A percentile compares a stretch with the other conserved stretches of the same genome.
These are phyloP conservation scores for Ispidina picta DNA, from an alignment of 2,797 vertebrate genomes.

Conservation along the genomic window DNA sequence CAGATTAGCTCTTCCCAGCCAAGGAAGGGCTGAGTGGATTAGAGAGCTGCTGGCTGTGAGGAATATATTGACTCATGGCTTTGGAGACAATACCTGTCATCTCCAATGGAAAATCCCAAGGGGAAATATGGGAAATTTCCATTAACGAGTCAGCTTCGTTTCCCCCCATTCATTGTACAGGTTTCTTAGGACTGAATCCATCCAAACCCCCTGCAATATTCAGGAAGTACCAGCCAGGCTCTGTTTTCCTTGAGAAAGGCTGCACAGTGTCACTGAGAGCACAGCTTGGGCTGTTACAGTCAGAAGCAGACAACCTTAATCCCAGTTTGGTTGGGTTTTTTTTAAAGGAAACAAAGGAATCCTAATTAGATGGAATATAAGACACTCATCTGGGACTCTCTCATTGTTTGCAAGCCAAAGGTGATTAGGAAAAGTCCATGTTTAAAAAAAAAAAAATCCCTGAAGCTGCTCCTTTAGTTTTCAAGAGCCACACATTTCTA, in stretches of 20 bases:
- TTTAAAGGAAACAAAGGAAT: background rate
- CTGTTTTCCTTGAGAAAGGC: background rate
- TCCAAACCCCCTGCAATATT: background rate
- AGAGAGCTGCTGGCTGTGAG: background rate
- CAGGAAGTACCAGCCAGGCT: background rate
- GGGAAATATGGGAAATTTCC: slow-evolving; percentile 9
- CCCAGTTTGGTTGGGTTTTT: background rate
- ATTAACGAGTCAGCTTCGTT: background rate
- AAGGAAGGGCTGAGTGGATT: background rate
- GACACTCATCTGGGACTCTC: background rate
- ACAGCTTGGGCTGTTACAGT: background rate
- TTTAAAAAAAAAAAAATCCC: background rate
- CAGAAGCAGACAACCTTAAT: background rate
- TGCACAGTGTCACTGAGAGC: background rate
- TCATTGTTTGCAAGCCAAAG: background rate
- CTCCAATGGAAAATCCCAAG: background rate
- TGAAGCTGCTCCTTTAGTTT: background rate
- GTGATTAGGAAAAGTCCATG: background rate
- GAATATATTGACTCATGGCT: background rate
- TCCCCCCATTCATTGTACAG: background rate
- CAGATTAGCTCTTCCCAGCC: background rate
- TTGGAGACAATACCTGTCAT: background rate
- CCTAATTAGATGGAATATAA: background rate
- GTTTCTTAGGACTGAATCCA: background rate
- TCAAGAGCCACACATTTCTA: background rate